Evolutionary conservation across 23 tunicate species (phyloP).

Genomic region (Ciona savignyi): DNA sequence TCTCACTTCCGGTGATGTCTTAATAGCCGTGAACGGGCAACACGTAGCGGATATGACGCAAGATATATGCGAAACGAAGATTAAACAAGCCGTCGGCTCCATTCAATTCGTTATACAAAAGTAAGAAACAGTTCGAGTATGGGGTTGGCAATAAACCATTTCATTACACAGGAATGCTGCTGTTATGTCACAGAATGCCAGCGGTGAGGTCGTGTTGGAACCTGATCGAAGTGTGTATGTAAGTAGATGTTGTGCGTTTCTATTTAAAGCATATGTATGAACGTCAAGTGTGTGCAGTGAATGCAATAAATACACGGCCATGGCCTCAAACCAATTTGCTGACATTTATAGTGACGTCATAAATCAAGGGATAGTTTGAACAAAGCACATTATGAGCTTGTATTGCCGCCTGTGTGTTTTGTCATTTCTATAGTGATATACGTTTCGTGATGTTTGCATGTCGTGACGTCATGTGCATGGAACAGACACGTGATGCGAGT

Average conservation of each 20-base stretch:
- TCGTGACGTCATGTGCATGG: neutral
- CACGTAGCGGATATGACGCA: too few species aligned
- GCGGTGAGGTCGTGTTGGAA: constrained; percentile 47
- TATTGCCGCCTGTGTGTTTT: neutral
- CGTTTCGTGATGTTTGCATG: neutral
- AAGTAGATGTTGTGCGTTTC: too few species aligned
- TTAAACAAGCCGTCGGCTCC: too few species aligned
- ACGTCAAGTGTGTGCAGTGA: neutral
- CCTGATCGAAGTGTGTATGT: constrained; percentile 74
- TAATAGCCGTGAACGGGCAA: too few species aligned
- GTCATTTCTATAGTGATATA: neutral
- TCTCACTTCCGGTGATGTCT: too few species aligned
- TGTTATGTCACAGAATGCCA: constrained; percentile 28
- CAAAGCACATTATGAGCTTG: neutral
- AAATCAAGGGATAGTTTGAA: too few species aligned
- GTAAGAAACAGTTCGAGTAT: too few species aligned
- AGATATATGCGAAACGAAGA: too few species aligned
- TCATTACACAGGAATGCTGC: constrained; percentile 56
- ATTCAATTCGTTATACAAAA: too few species aligned
- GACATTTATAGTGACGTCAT: too few species aligned
- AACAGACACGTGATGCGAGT: constrained; percentile 30
- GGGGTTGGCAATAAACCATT: neutral
- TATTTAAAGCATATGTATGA: neutral
- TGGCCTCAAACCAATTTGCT: too few species aligned
- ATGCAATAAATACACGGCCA: too few species aligned